Evolutionary conservation across 2,797 vertebrate species (phyloP).

Genomic region (Enteromius trimaculatus): DNA sequence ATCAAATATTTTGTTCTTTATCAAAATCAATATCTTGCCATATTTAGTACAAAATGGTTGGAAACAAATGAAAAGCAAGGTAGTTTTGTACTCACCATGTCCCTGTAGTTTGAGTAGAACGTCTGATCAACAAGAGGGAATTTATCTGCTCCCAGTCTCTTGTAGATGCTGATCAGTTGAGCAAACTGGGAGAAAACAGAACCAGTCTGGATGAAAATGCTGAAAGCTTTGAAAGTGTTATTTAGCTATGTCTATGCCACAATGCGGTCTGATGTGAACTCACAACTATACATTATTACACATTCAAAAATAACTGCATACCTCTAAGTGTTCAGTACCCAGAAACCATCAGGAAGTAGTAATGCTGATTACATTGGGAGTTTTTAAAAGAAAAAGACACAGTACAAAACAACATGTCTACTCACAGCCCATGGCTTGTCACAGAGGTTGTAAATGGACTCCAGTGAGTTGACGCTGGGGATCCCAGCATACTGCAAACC

Average conservation of each 20-base stretch:
- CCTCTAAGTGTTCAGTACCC: background rate
- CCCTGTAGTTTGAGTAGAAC: slow-evolving; percentile 98
- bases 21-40: background rate
- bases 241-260: background rate
- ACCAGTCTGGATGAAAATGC: background rate
- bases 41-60: background rate
- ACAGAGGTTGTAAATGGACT: slow-evolving; percentile 96
- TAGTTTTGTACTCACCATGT: slow-evolving; percentile 87
- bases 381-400: background rate
- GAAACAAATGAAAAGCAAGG: slow-evolving; percentile 2
- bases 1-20: background rate
- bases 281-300: background rate
- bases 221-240: background rate
- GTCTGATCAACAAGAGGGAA: slow-evolving; percentile 97
- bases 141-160: slow-evolving; percentile 89
- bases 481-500: slow-evolving; percentile 95
- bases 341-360: background rate
- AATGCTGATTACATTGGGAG: background rate
- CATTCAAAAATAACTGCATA: background rate
- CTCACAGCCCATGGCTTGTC: slow-evolving; percentile 99
- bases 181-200: slow-evolving; percentile 83
- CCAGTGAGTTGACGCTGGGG: slow-evolving; percentile 92
- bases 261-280: background rate
- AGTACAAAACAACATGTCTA: background rate
- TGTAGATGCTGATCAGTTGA: slow-evolving; percentile 91